Percentiles rank a stretch among this genome's conserved stretches.
Evolutionary conservation across 92 coral and sea anemone species (phyloP).

Genomic region (Muricea muricata): DNA sequence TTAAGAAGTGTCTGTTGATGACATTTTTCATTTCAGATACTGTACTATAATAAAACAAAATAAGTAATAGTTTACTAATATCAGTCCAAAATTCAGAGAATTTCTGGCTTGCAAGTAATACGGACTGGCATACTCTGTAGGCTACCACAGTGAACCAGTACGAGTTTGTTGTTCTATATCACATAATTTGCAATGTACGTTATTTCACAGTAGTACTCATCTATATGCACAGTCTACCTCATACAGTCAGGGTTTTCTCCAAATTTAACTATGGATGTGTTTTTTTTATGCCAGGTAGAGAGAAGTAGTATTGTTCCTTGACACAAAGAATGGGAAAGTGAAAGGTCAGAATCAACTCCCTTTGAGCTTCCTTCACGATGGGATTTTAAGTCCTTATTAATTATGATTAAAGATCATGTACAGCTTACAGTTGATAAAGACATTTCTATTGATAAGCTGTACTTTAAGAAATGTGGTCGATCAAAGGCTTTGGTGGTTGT

Average conservation of each 20-base stretch:
- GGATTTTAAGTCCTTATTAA: slow-evolving; percentile 16
- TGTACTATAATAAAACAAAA: neutral
- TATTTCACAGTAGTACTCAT: too few relatives aligned
- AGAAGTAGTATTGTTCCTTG: slow-evolving; percentile 55
- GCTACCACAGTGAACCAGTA: too few relatives aligned
- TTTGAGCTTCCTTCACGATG: slow-evolving; percentile 55
- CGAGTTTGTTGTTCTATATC: too few relatives aligned
- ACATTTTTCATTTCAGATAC: neutral
- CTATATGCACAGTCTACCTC: too few relatives aligned
- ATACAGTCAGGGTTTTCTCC: neutral
- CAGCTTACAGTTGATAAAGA: slow-evolving; percentile 19
- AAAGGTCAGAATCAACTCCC: slow-evolving; percentile 43
- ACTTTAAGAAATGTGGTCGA: slow-evolving; percentile 38
- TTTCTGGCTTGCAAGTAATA: too few relatives aligned
- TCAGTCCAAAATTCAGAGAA: neutral
- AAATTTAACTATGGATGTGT: neutral
- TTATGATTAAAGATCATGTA: slow-evolving; percentile 29
- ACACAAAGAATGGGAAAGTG: slow-evolving; percentile 51
- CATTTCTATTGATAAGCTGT: slow-evolving; percentile 28
- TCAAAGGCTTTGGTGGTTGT: slow-evolving; percentile 35
- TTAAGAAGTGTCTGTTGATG: neutral
- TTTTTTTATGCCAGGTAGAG: slow-evolving; percentile 24
- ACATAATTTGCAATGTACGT: too few relatives aligned
- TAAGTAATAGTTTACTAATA: neutral
- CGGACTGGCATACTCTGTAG: too few relatives aligned